Percentiles rank a stretch among this genome's conserved stretches.
phyloP scores from a whole-genome alignment of 2,797 vertebrate genomes.

The Ataeniobius toweri region DNA sequence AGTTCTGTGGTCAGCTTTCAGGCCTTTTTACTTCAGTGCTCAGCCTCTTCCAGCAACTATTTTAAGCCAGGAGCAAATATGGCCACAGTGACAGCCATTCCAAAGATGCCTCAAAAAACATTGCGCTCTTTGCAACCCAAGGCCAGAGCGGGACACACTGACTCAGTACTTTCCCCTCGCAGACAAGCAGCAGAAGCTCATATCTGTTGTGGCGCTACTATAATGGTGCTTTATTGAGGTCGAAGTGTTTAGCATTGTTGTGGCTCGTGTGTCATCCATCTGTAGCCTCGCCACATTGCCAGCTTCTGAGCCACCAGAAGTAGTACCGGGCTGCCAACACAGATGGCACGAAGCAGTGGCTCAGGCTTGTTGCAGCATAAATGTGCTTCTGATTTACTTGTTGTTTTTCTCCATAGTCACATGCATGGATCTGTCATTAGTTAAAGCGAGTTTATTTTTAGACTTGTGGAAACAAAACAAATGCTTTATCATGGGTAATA shows the following conservation, averaged over 20 bases:
- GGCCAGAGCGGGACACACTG: conserved; percentile 12
- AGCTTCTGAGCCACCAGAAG: conserved; percentile 42
- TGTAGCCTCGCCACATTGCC: conserved; percentile 43
- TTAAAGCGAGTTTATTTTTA: conserved; percentile 15
- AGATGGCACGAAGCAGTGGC: conserved; percentile 55
- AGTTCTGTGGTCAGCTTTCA: conserved; percentile 36
- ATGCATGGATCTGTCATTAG: background rate
- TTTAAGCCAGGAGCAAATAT: conserved; percentile 54
- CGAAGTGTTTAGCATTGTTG: conserved; percentile 41
- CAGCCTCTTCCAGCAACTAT: conserved; percentile 52
- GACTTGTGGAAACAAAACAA: background rate
- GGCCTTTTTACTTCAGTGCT: conserved; percentile 43
- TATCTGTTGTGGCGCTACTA: conserved; percentile 27
- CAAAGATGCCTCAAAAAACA: conserved; percentile 51
- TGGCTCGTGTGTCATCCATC: conserved; percentile 57
- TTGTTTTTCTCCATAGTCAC: conserved; percentile 6
- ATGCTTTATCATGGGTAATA: background rate
- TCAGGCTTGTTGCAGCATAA: conserved; percentile 25
- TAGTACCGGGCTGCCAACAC: conserved; percentile 37
- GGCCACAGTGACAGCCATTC: conserved; percentile 45
- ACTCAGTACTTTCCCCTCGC: conserved; percentile 4
- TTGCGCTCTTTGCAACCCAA: conserved; percentile 36
- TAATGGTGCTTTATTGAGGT: conserved; percentile 24
- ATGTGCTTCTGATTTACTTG: conserved; percentile 14
- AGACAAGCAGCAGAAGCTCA: background rate